phyloP scores from a whole-genome alignment of 2,113 vertebrate species.

The Hyaena hyaena region DNA sequence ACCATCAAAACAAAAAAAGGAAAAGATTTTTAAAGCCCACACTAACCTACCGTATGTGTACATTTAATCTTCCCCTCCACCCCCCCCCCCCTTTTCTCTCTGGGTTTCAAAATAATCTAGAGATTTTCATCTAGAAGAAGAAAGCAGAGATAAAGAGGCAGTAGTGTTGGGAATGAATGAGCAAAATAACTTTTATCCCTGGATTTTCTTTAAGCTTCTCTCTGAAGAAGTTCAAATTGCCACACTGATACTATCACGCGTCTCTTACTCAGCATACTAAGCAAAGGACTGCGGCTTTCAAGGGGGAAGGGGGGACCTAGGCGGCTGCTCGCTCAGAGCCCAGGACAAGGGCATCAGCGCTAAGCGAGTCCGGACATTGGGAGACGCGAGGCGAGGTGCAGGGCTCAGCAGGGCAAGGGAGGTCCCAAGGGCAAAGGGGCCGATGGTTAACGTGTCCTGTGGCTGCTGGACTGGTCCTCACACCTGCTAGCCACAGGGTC shows the following conservation, averaged over 20 bases:
- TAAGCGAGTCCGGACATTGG: neutral
- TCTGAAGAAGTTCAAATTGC: neutral
- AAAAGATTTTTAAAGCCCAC: neutral
- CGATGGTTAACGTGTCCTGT: neutral
- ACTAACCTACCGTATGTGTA: neutral
- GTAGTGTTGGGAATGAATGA: neutral
- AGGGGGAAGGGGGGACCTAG: neutral
- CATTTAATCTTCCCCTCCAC: neutral
- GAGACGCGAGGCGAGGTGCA: neutral
- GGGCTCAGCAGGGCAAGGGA: neutral
- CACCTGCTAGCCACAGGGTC: conserved; percentile 71
- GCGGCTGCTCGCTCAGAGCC: rapidly evolving
- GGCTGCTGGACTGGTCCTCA: conserved; percentile 36
- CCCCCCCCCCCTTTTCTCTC: neutral
- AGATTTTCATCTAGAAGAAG: neutral
- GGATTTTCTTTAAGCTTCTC: neutral
- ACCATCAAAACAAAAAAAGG: neutral
- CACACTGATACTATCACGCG: neutral
- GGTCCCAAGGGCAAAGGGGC: neutral
- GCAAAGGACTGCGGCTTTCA: neutral
- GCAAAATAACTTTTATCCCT: neutral
- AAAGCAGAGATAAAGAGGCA: neutral
- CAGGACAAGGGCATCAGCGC: neutral
- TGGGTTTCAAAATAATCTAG: neutral
- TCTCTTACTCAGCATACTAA: neutral